Percentiles rank a stretch among this genome's conserved stretches.
These are phyloP conservation scores for Erpobdella octoculata DNA, from an alignment of 2,888 invertebrate genomes.

Conservation along the genomic window DNA sequence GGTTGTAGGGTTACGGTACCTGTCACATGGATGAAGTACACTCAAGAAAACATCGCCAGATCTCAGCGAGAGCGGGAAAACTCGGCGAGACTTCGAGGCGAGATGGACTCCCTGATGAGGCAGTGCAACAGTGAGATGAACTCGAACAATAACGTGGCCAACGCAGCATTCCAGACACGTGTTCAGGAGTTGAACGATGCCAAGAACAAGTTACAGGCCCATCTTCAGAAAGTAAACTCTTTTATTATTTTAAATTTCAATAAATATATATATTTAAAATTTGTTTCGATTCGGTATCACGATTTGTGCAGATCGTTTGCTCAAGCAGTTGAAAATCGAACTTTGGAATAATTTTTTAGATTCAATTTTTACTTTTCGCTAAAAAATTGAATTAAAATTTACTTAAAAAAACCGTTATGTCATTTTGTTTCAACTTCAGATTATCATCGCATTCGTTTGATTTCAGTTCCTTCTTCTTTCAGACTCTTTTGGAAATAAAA, in stretches of 20 bases:
- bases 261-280: too few relatives aligned
- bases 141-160: slow-evolving; percentile 52
- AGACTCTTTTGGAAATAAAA: slow-evolving; percentile 64
- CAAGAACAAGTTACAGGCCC: slow-evolving; percentile 51
- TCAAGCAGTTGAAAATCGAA: too few relatives aligned
- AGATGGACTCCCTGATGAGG: slow-evolving; percentile 49
- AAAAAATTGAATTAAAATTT: too few relatives aligned
- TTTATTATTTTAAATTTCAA: too few relatives aligned
- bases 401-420: too few relatives aligned
- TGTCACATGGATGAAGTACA: slow-evolving; percentile 50
- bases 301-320: too few relatives aligned
- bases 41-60: slow-evolving; percentile 51
- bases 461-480: too few relatives aligned
- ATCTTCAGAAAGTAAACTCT: slow-evolving; percentile 47
- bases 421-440: too few relatives aligned
- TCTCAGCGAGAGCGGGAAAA: slow-evolving; percentile 51
- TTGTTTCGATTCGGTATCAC: too few relatives aligned
- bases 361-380: too few relatives aligned
- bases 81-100: slow-evolving; percentile 49
- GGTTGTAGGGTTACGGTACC: slow-evolving; percentile 63
- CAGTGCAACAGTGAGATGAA: slow-evolving; percentile 52
- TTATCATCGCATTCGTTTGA: too few relatives aligned
- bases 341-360: too few relatives aligned
- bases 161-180: slow-evolving; percentile 50
- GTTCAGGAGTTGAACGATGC: slow-evolving; percentile 50